phyloP scores from a whole-genome alignment of 2,113 vertebrate genomes.

The Spheniscus mendiculus region DNA sequence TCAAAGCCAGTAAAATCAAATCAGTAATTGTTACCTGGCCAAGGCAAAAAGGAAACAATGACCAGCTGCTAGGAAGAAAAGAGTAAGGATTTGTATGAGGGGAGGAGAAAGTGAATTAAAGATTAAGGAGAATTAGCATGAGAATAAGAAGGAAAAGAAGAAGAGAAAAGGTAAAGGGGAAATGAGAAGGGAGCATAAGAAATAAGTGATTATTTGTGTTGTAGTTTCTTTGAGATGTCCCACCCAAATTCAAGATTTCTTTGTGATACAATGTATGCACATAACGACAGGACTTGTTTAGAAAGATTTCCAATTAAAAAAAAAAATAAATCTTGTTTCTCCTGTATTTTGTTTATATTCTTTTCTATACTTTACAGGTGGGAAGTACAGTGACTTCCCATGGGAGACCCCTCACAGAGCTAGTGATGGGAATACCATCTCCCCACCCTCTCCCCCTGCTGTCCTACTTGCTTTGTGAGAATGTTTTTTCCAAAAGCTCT shows the following conservation, averaged over 20 bases:
- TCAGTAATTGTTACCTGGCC: neutral
- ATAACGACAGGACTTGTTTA: neutral
- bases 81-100: neutral
- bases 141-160: neutral
- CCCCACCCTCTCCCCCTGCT: neutral
- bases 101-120: neutral
- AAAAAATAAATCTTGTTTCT: neutral
- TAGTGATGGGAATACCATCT: neutral
- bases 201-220: neutral
- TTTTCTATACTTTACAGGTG: neutral
- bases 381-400: neutral
- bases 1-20: neutral
- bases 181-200: neutral
- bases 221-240: neutral
- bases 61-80: neutral
- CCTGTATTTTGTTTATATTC: neutral
- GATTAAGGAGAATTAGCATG: neutral
- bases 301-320: neutral
- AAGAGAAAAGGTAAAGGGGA: neutral
- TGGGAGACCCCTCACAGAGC: neutral
- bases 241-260: neutral
- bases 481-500: neutral
- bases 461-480: neutral
- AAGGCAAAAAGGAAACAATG: neutral
- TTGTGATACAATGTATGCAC: neutral